Evolutionary conservation across 2,888 invertebrate species (phyloP), one percentile per base, ranked within the genome.

Genomic region (Temnothorax unifasciatus): DNA sequence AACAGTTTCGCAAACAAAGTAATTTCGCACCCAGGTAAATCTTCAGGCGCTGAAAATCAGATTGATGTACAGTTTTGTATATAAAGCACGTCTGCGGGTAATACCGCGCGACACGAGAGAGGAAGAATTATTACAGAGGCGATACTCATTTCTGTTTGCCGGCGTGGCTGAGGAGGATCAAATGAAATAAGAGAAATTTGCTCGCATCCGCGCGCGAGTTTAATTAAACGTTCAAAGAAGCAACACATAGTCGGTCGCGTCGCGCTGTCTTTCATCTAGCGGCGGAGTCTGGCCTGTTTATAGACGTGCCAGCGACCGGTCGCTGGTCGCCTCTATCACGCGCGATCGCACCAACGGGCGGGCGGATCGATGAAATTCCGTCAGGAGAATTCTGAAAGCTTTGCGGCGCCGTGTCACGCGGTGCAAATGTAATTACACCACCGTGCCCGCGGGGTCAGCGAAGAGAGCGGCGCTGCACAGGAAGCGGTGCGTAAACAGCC

Each of bases 401-500:
- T 76, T 74, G 68, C 84, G 57, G 61, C 50, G 34, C 63, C 44
- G 54, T 44, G 47, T 34, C 54, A 52, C 54, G 21, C 59, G 59
- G 59, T 47, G 79, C 79, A 79, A 77, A 76, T 83, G 85, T 77
- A 85, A 85, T 85, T 83, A 79, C 85, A 59, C n/a, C 18, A 52
- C 13, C 52, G 25, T 29, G 64, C 79, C 79, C 74, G 64, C 84
- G 69, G 64, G 77, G 61, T 41, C 41, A 73, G 69, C 59, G 84
- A 73, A 68, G 76, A 74, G 68, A 76, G 73, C 59, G 85, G 64
- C 76, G 64, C n/a, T 57, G 63, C 64, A 74, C 57, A 34, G 71
- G 69, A 86, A 63, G 66, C 76, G 71, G 71, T 74, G 83, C 81
- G 85, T 85, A 81, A 79, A 85, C 85, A 85, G 69, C 11, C 38